These are phyloP conservation scores for Cremastinae sp. DNA, from an alignment of 2,888 invertebrate species.

Conservation along the genomic window DNA sequence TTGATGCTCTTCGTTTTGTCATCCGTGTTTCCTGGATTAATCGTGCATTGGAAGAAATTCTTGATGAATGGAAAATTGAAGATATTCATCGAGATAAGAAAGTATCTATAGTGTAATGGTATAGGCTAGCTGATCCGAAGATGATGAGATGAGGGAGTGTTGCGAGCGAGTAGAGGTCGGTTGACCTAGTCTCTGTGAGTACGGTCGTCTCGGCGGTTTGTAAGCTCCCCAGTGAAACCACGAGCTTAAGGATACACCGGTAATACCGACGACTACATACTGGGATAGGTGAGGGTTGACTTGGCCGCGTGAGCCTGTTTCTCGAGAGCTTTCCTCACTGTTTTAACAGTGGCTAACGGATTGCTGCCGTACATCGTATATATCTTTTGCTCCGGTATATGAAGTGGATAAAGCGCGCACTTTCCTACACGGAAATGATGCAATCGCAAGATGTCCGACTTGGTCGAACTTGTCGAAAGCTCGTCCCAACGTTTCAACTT, in stretches of 20 bases:
- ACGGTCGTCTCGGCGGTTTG: conserved; percentile 26
- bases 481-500: conserved; percentile 39
- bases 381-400: conserved; percentile 39
- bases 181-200: conserved; percentile 37
- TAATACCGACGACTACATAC: conserved; percentile 16
- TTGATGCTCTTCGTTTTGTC: too few species aligned
- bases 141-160: conserved; percentile 10
- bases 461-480: conserved; percentile 47
- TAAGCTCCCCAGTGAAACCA: conserved; percentile 37
- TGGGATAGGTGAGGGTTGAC: neutral
- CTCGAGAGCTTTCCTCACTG: conserved; percentile 30
- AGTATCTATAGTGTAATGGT: conserved; percentile 13
- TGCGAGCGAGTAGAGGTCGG: conserved; percentile 3
- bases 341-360: conserved; percentile 5
- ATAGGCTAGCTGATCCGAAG: neutral
- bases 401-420: conserved; percentile 33
- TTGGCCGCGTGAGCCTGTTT: conserved; percentile 20
- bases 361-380: too few species aligned
- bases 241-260: conserved; percentile 33
- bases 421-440: conserved; percentile 8
- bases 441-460: conserved; percentile 9
- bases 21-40: too few species aligned
- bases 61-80: neutral
- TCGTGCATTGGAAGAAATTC: neutral
- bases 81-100: conserved; percentile 11